Evolutionary conservation across 2,888 invertebrate genomes (phyloP).

Genomic region (Ferrisia virgata): DNA sequence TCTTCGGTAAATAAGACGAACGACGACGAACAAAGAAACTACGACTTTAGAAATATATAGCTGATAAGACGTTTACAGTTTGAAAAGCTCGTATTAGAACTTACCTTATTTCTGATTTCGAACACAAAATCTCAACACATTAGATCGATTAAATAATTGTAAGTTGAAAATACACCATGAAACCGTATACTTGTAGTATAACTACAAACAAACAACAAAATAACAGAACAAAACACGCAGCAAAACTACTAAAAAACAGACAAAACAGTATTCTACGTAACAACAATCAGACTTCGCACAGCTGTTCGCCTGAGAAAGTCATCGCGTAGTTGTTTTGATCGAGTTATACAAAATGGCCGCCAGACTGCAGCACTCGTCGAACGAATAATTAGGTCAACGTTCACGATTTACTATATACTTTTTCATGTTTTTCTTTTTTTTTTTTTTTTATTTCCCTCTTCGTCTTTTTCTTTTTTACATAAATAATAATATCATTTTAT

Average conservation of each 20-base stretch:
- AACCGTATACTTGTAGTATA: no score
- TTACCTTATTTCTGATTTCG: not conserved
- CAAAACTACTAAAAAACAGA: conserved; percentile 21
- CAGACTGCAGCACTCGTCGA: not conserved
- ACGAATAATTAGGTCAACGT: conserved; percentile 5
- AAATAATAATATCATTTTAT: no score
- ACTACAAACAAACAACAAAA: not conserved
- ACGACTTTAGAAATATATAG: not conserved
- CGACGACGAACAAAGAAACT: not conserved
- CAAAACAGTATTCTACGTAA: conserved; percentile 18
- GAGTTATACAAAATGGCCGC: not conserved
- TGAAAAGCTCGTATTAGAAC: not conserved
- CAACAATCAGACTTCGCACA: conserved; percentile 25
- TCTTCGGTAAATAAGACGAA: no score
- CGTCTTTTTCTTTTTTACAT: no score
- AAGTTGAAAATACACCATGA: not conserved
- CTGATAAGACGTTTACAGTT: not conserved
- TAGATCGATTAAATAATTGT: not conserved
- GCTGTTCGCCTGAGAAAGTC: conserved; percentile 31
- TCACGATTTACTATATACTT: not conserved
- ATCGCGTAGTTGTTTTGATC: conserved; percentile 28
- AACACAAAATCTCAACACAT: not conserved
- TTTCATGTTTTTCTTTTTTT: not conserved
- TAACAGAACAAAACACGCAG: conserved; percentile 25
- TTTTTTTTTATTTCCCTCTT: not conserved